Percentiles rank a stretch among this genome's conserved stretches.
These are phyloP conservation scores for Chinchilla lanigera DNA, from an alignment of 2,113 vertebrate species.

Conservation along the genomic window DNA sequence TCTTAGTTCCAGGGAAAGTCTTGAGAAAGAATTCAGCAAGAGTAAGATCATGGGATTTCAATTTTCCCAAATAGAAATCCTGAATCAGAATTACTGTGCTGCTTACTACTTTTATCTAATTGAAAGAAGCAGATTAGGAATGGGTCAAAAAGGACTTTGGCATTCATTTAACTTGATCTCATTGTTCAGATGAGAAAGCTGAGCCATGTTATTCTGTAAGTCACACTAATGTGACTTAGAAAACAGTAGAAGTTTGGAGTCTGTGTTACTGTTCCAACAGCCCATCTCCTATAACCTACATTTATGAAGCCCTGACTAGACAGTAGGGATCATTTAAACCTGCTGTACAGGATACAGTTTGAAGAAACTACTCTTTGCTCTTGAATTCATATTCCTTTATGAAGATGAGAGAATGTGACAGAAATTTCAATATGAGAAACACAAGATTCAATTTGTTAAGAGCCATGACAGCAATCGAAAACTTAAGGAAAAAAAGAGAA, in stretches of 20 bases:
- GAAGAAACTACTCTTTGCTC: background rate
- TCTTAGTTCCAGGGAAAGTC: conserved; percentile 32
- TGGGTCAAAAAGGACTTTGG: background rate
- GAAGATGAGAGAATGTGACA: background rate
- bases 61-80: conserved; percentile 18
- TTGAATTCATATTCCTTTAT: background rate
- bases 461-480: background rate
- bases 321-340: background rate
- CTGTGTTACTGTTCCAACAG: background rate
- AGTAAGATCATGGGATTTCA: background rate
- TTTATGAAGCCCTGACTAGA: background rate
- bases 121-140: conserved; percentile 27
- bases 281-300: background rate
- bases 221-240: background rate
- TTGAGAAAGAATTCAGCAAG: background rate
- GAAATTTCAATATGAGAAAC: conserved; percentile 26
- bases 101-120: background rate
- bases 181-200: background rate
- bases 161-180: background rate
- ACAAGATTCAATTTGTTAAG: conserved; percentile 24
- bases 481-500: conserved; percentile 15
- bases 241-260: background rate
- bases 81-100: conserved; percentile 36
- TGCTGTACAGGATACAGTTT: background rate
- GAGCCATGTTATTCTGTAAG: background rate